Evolutionary conservation across 2,888 invertebrate species (phyloP).

Genomic region (Mallateleia sp.): DNA sequence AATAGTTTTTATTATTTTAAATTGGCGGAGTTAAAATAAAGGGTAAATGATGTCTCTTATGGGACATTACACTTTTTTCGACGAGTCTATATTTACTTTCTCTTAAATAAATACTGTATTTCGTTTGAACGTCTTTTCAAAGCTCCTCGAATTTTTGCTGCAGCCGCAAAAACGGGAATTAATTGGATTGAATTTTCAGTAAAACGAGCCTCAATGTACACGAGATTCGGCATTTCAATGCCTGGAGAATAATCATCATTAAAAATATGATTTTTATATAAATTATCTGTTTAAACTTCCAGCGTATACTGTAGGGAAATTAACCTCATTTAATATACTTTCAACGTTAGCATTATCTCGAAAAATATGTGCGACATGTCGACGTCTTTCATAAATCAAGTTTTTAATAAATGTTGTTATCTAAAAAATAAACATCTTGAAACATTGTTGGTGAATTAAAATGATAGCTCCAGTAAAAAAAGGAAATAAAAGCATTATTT

Average conservation of each 20-base stretch:
- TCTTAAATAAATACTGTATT: slow-evolving; percentile 68
- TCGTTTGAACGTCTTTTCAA: slow-evolving; percentile 59
- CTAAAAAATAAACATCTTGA: too few species aligned
- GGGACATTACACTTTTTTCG: slow-evolving; percentile 27
- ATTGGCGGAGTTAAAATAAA: slow-evolving; percentile 58
- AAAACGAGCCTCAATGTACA: slow-evolving; percentile 4
- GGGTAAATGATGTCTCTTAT: slow-evolving; percentile 42
- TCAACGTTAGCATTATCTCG: neutral
- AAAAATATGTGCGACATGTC: too few species aligned
- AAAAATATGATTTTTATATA: slow-evolving; percentile 21
- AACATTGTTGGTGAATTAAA: too few species aligned
- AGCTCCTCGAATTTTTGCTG: slow-evolving; percentile 29
- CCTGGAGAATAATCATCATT: neutral
- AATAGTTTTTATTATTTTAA: slow-evolving; percentile 57
- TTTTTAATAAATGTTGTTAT: too few species aligned
- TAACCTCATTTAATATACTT: neutral
- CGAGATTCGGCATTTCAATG: neutral
- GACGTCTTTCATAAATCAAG: too few species aligned
- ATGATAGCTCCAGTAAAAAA: too few species aligned
- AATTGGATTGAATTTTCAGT: slow-evolving; percentile 46
- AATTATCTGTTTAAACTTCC: neutral
- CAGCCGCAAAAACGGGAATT: slow-evolving; percentile 34
- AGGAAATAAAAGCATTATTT: too few species aligned
- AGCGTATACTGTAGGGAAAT: neutral
- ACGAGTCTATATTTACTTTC: slow-evolving; percentile 52